These are phyloP conservation scores for Brachyrhaphis roseni DNA, from an alignment of 2,797 vertebrate genomes.

Conservation along the genomic window DNA sequence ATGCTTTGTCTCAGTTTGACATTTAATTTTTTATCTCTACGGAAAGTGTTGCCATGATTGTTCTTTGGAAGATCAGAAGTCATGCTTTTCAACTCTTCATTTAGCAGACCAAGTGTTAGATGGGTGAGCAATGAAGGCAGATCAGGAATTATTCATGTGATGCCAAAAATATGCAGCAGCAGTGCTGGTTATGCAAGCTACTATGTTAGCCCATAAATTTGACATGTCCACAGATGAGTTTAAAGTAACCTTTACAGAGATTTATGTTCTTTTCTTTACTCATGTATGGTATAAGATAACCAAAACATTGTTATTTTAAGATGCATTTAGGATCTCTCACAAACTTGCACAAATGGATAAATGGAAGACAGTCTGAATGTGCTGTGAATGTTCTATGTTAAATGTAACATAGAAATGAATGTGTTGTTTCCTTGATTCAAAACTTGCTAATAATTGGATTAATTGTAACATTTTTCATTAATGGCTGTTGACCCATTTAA, in stretches of 20 bases:
- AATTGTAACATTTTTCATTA: neutral
- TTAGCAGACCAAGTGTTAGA: neutral
- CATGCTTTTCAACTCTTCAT: neutral
- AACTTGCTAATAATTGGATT: neutral
- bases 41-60: neutral
- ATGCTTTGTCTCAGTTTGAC: neutral
- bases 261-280: neutral
- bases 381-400: neutral
- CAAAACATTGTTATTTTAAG: neutral
- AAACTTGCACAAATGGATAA: neutral
- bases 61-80: neutral
- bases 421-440: neutral
- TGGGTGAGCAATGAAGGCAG: neutral
- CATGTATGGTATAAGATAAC: neutral
- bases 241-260: neutral
- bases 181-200: neutral
- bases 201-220: neutral
- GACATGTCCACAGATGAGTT: neutral
- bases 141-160: constrained; percentile 1
- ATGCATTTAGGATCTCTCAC: neutral
- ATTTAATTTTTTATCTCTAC: neutral
- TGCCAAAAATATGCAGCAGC: neutral
- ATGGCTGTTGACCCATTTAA: no score
- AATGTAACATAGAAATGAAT: neutral
- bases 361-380: neutral